These are phyloP conservation scores for Cyrtonyx montezumae DNA, from an alignment of 2,113 vertebrate species.

Conservation along the genomic window DNA sequence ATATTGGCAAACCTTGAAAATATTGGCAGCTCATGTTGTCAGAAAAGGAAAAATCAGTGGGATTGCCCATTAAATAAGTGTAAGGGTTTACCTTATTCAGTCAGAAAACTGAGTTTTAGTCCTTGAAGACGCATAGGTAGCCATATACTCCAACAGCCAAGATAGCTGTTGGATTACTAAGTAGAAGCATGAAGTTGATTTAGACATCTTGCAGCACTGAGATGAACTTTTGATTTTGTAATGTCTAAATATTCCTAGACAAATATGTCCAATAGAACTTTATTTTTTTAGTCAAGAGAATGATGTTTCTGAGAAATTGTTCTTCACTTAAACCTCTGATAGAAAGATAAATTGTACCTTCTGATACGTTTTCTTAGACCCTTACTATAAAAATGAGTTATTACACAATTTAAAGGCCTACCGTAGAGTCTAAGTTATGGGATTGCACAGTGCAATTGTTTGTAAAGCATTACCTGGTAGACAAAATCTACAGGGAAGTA, in stretches of 20 bases:
- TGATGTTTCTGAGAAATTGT: too few relatives aligned
- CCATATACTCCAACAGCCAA: too few relatives aligned
- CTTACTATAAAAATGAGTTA: constrained; percentile 2
- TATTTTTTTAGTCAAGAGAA: too few relatives aligned
- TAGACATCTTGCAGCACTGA: not conserved
- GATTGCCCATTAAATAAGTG: not conserved
- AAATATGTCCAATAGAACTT: not conserved
- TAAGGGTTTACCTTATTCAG: not conserved
- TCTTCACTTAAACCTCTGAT: constrained; percentile 5
- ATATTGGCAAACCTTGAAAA: not conserved
- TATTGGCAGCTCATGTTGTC: not conserved
- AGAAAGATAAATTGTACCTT: constrained; percentile 17
- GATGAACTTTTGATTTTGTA: not conserved
- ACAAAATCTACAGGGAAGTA: not conserved
- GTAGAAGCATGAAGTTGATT: not conserved
- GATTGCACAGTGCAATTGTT: not conserved
- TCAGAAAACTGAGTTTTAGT: not conserved
- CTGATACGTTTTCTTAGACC: not conserved
- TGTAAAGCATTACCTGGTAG: not conserved
- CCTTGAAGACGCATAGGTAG: not conserved
- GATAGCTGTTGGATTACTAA: not conserved
- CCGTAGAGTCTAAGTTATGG: not conserved
- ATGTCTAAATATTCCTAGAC: not conserved
- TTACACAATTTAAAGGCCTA: constrained; percentile 10
- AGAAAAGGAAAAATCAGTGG: not conserved